phyloP scores from a whole-genome alignment of 2,113 vertebrate genomes.

The Epinephelus fuscoguttatus region DNA sequence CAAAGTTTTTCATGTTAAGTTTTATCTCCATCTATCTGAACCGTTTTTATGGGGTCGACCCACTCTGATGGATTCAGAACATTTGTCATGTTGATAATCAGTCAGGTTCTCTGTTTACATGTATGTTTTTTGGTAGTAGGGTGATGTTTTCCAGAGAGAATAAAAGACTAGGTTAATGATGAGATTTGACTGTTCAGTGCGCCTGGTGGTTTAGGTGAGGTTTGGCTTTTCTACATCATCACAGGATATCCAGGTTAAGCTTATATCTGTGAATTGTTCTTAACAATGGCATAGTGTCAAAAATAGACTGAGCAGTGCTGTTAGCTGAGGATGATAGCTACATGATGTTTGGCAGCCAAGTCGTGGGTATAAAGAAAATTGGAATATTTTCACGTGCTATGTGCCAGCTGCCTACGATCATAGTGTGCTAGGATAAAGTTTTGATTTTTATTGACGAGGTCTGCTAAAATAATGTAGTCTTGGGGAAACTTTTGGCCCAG shows the following conservation, averaged over 20 bases:
- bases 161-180: slow-evolving; percentile 40
- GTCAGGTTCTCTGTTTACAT: slow-evolving; percentile 85
- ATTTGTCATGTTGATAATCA: slow-evolving; percentile 76
- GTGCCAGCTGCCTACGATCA: slow-evolving; percentile 79
- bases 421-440: slow-evolving; percentile 73
- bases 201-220: slow-evolving; percentile 59
- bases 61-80: slow-evolving; percentile 67
- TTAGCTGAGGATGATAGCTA: slow-evolving; percentile 69
- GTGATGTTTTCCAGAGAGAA: slow-evolving; percentile 30
- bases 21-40: slow-evolving; percentile 47
- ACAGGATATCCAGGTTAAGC: slow-evolving; percentile 79
- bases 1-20: slow-evolving; percentile 73
- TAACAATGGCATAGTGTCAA: slow-evolving; percentile 68
- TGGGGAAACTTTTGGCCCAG: slow-evolving; percentile 65
- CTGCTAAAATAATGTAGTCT: slow-evolving; percentile 72
- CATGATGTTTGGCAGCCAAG: slow-evolving; percentile 69
- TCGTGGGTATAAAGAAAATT: slow-evolving; percentile 57
- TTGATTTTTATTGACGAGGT: slow-evolving; percentile 64
- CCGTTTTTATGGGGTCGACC: slow-evolving; percentile 35
- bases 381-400: slow-evolving; percentile 74
- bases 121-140: slow-evolving; percentile 65
- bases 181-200: slow-evolving; percentile 66
- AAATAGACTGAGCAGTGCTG: slow-evolving; percentile 63
- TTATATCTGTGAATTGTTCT: slow-evolving; percentile 78
- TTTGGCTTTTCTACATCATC: slow-evolving; percentile 73